Percentiles rank a stretch among this genome's conserved stretches.
These are phyloP conservation scores for Laspeyria flexula DNA, from an alignment of 2,888 invertebrate species.

Conservation along the genomic window DNA sequence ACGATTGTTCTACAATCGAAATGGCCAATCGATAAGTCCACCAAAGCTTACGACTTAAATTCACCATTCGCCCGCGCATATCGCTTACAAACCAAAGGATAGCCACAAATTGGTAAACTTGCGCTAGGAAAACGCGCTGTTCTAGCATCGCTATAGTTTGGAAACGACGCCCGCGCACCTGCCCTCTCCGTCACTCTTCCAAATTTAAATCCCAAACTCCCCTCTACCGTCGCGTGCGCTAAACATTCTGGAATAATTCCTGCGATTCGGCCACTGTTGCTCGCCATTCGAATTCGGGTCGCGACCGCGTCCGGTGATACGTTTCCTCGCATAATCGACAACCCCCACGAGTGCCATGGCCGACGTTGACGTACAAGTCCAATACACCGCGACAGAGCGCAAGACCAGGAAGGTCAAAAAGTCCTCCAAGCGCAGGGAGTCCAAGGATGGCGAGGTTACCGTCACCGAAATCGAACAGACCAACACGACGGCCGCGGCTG, in stretches of 20 bases:
- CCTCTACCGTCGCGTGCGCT: conserved; percentile 74
- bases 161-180: conserved; percentile 84
- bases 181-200: conserved; percentile 86
- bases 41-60: conserved; percentile 36
- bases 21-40: conserved; percentile 65
- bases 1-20: conserved; percentile 62
- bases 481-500: conserved; percentile 87
- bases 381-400: conserved; percentile 93
- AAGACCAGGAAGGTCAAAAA: conserved; percentile 96
- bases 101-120: conserved; percentile 49
- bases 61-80: conserved; percentile 45
- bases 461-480: conserved; percentile 92
- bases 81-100: conserved; percentile 54
- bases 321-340: conserved; percentile 58
- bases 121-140: conserved; percentile 63
- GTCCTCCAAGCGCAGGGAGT: conserved; percentile 92
- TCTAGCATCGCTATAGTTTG: conserved; percentile 65
- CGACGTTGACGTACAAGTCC: conserved; percentile 95
- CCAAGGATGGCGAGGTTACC: conserved; percentile 91
- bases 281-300: conserved; percentile 86
- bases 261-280: conserved; percentile 80
- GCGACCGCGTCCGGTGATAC: conserved; percentile 84
- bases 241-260: conserved; percentile 86
- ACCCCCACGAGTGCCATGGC: conserved; percentile 88
- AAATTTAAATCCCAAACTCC: conserved; percentile 85